Base-by-base conservation (phyloP, 2,888 invertebrate species). In the Phlogophora meticulosa region DNA sequence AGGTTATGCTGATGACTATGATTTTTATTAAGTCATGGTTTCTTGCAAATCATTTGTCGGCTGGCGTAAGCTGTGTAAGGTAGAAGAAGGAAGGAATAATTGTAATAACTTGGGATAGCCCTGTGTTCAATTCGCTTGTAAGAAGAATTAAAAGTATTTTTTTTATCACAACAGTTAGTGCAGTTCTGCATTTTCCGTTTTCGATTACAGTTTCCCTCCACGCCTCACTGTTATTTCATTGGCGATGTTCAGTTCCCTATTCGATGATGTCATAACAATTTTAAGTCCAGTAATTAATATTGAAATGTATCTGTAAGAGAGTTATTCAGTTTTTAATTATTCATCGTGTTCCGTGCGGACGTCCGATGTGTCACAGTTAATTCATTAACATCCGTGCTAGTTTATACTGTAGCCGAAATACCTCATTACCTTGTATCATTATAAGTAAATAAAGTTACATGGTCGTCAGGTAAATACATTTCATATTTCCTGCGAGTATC, bases 311-410 rank as follows among this genome's bases (percentile, higher is more conserved):
- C 69, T 74, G 57, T 15, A 56, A 62, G 78, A 67, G 53, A 22
- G 38, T 48, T 58, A 61, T 60, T 69, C n/a, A n/a, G n/a, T n/a
- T n/a, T n/a, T n/a, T 40, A 78, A 63, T 69, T 63, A 76, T 75
- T 60, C 45, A 32, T n/a, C 10, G 36, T 38, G 20, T 76, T 78
- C 75, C 79, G 69, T 20, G 0, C 69, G 76, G 75, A 76, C 32
- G 38, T 76, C 76, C 79, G 76, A 60, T 74, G 38, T 57, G 69
- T 53, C 57, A 20, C 68, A 22, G 48, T 74, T 69, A 57, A 76
- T 78, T 79, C 4, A 78, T 53, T 60, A 10, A 22, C 75, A 59
- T 78, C 79, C 79, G 76, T 56, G 55, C 62, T 60, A 63, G 62
- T 59, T 59, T 63, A 45, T 78, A 68, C 51, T 74, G 55, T 45